Conservation (phyloP, 1,140 invertebrate genomes). For the Drosophila ironensis region DNA sequence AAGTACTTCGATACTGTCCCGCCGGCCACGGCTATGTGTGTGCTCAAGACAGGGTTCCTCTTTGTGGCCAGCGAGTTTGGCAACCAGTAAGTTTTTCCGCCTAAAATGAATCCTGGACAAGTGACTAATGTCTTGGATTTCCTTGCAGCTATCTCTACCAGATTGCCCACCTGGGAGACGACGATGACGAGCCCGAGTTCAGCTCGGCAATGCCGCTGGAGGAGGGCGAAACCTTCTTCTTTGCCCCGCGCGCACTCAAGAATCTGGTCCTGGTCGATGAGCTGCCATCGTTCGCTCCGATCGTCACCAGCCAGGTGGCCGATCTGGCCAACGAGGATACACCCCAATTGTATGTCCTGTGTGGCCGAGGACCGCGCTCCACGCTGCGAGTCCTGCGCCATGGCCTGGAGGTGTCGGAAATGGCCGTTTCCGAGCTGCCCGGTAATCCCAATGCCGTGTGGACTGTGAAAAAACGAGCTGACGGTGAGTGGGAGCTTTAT, state of each 20-base stretch:
- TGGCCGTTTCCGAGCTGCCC: conserved; percentile 99
- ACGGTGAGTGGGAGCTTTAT: conserved; percentile 83
- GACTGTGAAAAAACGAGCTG: conserved; percentile 98
- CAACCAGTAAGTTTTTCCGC: conserved; percentile 94
- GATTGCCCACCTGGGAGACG: conserved; percentile 99
- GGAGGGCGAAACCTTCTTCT: conserved; percentile 99
- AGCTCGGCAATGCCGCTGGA: conserved; percentile 99
- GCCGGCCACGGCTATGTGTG: conserved; percentile 97
- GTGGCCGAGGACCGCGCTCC: conserved; percentile 96
- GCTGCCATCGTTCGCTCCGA: conserved; percentile 97
- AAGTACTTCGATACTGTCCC: conserved; percentile 99
- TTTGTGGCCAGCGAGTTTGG: conserved; percentile 99
- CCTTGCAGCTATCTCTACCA: conserved; percentile 95
- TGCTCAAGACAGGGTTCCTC: conserved; percentile 98
- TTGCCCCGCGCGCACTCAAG: conserved; percentile 95
- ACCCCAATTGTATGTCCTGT: conserved; percentile 97
- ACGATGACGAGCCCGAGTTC: conserved; percentile 99
- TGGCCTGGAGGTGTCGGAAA: conserved; percentile 98
- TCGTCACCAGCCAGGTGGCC: conserved; percentile 89
- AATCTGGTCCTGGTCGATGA: conserved; percentile 99
- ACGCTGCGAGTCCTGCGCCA: conserved; percentile 96
- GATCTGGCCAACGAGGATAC: conserved; percentile 98
- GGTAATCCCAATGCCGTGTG: conserved; percentile 99
- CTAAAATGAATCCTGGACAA: rapidly evolving
- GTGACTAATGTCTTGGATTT: background rate